Base-by-base conservation (phyloP, 2,113 vertebrate genomes). In the Willisornis vidua region DNA sequence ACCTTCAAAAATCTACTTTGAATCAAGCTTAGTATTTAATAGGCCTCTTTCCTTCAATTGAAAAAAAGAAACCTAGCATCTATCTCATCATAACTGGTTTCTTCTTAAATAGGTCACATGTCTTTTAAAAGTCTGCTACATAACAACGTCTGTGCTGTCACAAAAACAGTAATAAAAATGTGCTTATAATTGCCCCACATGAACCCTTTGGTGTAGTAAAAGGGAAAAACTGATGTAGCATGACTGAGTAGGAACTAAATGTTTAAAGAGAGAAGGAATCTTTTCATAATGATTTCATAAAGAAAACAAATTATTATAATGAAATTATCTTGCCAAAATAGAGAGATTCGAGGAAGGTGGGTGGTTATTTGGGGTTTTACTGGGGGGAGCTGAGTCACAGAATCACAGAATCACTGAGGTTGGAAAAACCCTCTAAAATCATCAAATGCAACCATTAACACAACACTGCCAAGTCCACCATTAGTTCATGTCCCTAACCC, bases 11-110 rank as follows among this genome's bases (percentile, higher is more conserved):
- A 75, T 55, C 61, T 81, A 12, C 49, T 87, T 85, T 26, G 8
- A 80, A 76, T 87, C 24, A 63, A 72, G 54, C 43, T 87, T 45
- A 66, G 63, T 83, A 54, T 74, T 84, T 77, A 81, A 66, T 71
- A 58, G 33, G 19, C 63, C 33, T 51, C 12, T 72, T 65, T 6
- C 23, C 26, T 85, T 71, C 68, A 72, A 71, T 68, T 24, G 20
- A 89, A 82, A 85, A 39, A 58, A 61, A 14, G 8, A 12, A 39
- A 48, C 19, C 15, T 29, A 66, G 24, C 6, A 10, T 86, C 2
- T 63, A 55, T 73, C 41, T 79, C 28, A 63, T 68, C 7, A 31
- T 70, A 61, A 35, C 13, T 57, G 46, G 1, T 8, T 63, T 78
- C 3, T 54, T 58, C 25, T 58, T 68, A 81, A 84, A 49, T 45